These are phyloP conservation scores for Gryllus bimaculatus DNA, from an alignment of 1,140 invertebrate species.

Conservation along the genomic window DNA sequence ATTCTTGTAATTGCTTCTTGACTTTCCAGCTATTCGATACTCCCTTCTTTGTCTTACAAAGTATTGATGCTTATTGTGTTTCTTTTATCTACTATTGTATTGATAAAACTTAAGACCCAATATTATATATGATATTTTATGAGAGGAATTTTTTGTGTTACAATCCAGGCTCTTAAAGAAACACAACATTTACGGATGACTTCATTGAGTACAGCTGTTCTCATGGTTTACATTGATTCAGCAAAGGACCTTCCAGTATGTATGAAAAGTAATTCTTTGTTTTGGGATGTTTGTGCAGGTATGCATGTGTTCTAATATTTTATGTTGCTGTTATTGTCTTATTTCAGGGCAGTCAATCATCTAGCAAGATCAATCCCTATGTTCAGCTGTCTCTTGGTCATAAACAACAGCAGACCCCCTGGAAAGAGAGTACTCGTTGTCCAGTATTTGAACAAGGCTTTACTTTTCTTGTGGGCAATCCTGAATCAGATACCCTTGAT, in stretches of 20 bases:
- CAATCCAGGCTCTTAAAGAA: constrained; percentile 55
- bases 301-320: neutral
- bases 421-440: constrained; percentile 34
- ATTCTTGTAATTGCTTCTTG: neutral
- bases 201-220: constrained; percentile 62
- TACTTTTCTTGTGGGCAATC: constrained; percentile 82
- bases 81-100: neutral
- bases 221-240: constrained; percentile 81
- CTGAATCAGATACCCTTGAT: constrained; percentile 72
- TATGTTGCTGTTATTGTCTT: neutral
- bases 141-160: too few relatives aligned
- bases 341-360: constrained; percentile 49
- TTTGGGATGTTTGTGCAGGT: neutral
- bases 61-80: neutral
- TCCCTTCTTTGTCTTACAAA: neutral
- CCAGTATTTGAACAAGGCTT: constrained; percentile 64
- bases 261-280: constrained; percentile 18
- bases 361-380: constrained; percentile 69
- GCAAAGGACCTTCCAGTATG: constrained; percentile 82
- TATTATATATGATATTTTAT: too few relatives aligned
- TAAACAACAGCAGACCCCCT: constrained; percentile 28
- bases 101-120: too few relatives aligned
- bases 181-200: constrained; percentile 64
- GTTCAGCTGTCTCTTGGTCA: constrained; percentile 60
- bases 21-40: neutral